Evolutionary conservation across 2,888 invertebrate species (phyloP).

Genomic region (Campoletis raptor): DNA sequence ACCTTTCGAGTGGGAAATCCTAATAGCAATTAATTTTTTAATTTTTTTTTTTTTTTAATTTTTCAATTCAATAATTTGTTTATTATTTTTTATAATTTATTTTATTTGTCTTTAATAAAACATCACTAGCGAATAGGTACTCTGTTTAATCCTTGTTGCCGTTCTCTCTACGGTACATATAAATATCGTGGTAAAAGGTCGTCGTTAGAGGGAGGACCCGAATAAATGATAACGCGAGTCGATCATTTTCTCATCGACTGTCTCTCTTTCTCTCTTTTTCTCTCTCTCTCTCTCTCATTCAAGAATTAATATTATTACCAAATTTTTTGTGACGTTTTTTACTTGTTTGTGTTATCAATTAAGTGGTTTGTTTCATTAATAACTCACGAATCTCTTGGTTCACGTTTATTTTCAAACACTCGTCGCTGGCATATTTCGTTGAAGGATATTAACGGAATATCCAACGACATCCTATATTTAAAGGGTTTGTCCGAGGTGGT

Average conservation of each 20-base stretch:
- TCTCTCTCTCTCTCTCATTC: no score
- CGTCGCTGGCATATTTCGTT: constrained; percentile 8
- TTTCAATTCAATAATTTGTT: neutral
- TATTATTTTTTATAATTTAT: neutral
- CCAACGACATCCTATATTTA: constrained; percentile 47
- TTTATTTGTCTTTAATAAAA: constrained; percentile 15
- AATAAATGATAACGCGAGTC: constrained; percentile 10
- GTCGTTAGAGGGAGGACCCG: constrained; percentile 7
- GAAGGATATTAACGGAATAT: constrained; percentile 46
- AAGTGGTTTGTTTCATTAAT: neutral
- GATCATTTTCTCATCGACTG: constrained; percentile 15
- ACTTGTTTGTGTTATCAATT: neutral
- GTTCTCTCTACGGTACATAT: constrained; percentile 14
- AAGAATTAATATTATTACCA: neutral
- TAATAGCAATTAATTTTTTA: constrained; percentile 51
- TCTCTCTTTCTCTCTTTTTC: no score
- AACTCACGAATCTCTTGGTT: constrained; percentile 27
- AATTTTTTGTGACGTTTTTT: neutral
- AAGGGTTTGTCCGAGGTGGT: constrained; percentile 41
- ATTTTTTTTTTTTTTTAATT: constrained; percentile 12
- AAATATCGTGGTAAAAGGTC: neutral
- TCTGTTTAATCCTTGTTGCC: neutral
- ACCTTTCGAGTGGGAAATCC: constrained; percentile 71
- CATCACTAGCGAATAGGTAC: constrained; percentile 23
- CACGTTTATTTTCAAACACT: constrained; percentile 25